Conservation (phyloP, 2,797 vertebrate species). For the Phalloptychus januarius region DNA sequence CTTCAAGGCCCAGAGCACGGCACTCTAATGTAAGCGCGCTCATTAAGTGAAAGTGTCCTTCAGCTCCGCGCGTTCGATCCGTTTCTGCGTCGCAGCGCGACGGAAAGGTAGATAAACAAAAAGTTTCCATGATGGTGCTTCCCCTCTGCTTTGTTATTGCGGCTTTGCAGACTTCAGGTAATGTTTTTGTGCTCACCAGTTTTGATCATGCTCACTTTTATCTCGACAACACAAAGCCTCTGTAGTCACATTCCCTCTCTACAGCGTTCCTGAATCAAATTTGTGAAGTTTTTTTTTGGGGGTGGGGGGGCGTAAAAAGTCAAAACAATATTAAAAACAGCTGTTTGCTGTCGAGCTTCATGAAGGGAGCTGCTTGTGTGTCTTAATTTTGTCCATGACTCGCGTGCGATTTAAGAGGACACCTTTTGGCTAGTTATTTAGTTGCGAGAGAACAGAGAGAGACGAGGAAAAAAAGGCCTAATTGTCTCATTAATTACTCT, state of each 20-base stretch:
- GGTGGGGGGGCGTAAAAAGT: conserved; percentile 19
- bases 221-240: conserved; percentile 27
- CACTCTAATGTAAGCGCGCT: background rate
- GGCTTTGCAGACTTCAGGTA: conserved; percentile 34
- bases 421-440: conserved; percentile 69
- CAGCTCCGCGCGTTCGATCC: conserved; percentile 3
- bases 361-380: conserved; percentile 30
- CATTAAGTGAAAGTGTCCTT: conserved; percentile 15
- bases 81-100: conserved; percentile 31
- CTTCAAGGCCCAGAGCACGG: background rate
- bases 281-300: background rate
- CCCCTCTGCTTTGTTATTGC: conserved; percentile 45
- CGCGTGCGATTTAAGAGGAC: conserved; percentile 62
- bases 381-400: conserved; percentile 69
- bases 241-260: conserved; percentile 26
- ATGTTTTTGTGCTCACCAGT: conserved; percentile 42
- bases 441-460: conserved; percentile 58
- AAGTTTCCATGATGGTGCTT: conserved; percentile 22
- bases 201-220: conserved; percentile 60
- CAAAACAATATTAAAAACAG: conserved; percentile 20
- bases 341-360: conserved; percentile 35
- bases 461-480: conserved; percentile 40
- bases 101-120: conserved; percentile 19
- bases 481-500: conserved; percentile 77
- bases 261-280: conserved; percentile 25